These are phyloP conservation scores for Chaenogobius annularis DNA, from an alignment of 2,113 vertebrate species.

Conservation along the genomic window DNA sequence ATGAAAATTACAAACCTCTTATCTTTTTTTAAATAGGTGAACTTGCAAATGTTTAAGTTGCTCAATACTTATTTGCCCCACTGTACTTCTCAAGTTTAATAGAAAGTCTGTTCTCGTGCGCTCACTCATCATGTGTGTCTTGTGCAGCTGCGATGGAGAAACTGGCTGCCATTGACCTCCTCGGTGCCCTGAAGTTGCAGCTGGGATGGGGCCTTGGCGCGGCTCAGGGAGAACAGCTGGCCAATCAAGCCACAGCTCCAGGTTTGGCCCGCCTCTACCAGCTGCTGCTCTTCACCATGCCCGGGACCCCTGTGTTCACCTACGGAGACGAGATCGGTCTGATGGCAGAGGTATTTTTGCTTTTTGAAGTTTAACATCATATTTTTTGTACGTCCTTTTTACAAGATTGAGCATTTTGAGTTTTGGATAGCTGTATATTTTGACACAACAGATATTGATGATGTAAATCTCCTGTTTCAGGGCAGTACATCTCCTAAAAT, in stretches of 20 bases:
- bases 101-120: background rate
- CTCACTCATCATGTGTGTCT: background rate
- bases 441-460: background rate
- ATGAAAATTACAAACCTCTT: too few species aligned
- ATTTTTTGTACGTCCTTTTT: too few species aligned
- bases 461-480: conserved; percentile 18
- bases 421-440: too few species aligned
- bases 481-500: conserved; percentile 38
- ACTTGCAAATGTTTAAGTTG: too few species aligned
- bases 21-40: too few species aligned
- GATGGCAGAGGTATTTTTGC: conserved; percentile 25
- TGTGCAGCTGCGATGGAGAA: conserved; percentile 33
- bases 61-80: too few species aligned
- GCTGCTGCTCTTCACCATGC: conserved; percentile 83
- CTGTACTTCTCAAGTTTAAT: too few species aligned
- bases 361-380: too few species aligned
- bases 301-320: conserved; percentile 83
- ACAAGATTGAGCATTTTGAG: background rate
- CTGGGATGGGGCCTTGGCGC: conserved; percentile 71
- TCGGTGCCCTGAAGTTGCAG: conserved; percentile 55
- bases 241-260: conserved; percentile 26
- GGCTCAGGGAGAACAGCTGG: conserved; percentile 50
- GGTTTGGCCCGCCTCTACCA: conserved; percentile 78
- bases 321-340: conserved; percentile 88
- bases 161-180: conserved; percentile 39